These are phyloP conservation scores for Tanaodytes sp. DNA, from an alignment of 2,888 invertebrate species.

Conservation along the genomic window DNA sequence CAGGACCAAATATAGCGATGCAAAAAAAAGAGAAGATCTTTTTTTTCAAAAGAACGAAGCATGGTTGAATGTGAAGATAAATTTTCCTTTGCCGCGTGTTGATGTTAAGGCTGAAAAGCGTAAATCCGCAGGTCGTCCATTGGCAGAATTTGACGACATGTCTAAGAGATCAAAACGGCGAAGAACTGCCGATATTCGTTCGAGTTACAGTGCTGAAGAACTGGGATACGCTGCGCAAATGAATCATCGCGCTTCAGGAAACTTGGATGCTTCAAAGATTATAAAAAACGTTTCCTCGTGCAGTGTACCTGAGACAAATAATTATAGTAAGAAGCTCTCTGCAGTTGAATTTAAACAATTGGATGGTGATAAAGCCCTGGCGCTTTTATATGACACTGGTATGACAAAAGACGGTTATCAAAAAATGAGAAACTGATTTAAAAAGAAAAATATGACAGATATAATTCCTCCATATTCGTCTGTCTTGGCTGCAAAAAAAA, in stretches of 20 bases:
- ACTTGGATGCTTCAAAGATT: constrained; percentile 21
- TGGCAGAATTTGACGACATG: constrained; percentile 19
- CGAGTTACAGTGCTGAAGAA: constrained; percentile 13
- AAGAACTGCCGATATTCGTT: constrained; percentile 16
- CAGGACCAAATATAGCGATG: too few species aligned
- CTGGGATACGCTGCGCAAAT: constrained; percentile 21
- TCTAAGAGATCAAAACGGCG: constrained; percentile 24
- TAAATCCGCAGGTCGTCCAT: constrained; percentile 8
- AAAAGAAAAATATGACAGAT: not conserved
- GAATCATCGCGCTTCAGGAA: constrained; percentile 29
- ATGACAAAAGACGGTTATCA: constrained; percentile 34
- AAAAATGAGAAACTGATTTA: not conserved
- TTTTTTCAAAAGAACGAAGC: too few species aligned
- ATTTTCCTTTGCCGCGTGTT: too few species aligned
- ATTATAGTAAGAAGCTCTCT: too few species aligned
- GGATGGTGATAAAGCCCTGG: not conserved
- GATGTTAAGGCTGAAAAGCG: too few species aligned
- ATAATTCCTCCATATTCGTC: constrained; percentile 30
- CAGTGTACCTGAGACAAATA: not conserved
- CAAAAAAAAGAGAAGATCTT: too few species aligned
- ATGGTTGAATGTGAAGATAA: too few species aligned
- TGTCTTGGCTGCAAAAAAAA: constrained; percentile 31
- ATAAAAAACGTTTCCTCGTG: constrained; percentile 22
- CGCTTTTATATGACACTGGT: constrained; percentile 7
- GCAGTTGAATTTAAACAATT: too few species aligned